phyloP scores from a whole-genome alignment of 2,888 invertebrate genomes.

The Dynastes grantii region DNA sequence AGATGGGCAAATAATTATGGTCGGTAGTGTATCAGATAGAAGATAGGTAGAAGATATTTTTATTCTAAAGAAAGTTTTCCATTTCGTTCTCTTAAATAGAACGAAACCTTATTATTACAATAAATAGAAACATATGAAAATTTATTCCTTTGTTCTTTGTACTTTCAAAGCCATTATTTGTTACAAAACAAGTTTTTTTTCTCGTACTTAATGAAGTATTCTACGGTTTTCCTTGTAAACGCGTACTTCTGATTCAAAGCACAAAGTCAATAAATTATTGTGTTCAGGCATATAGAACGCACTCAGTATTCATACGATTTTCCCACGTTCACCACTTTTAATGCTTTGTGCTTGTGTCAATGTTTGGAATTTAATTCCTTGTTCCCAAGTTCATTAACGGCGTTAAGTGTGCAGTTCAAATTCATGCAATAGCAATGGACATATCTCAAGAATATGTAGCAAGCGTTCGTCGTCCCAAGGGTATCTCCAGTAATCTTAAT shows the following conservation, averaged over 20 bases:
- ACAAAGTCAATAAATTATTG: slow-evolving; percentile 15
- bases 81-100: no score
- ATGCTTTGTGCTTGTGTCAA: neutral
- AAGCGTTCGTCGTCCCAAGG: neutral
- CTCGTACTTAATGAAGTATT: no score
- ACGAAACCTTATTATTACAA: no score
- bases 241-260: neutral
- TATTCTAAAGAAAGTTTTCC: no score
- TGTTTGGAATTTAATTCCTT: slow-evolving; percentile 7
- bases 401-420: neutral
- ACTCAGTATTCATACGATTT: slow-evolving; percentile 6
- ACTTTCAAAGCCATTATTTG: no score
- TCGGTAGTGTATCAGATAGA: no score
- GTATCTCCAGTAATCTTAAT: neutral
- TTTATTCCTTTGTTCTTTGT: no score
- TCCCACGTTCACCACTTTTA: slow-evolving; percentile 6
- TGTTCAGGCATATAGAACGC: neutral
- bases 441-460: no score
- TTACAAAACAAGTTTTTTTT: no score
- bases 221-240: no score
- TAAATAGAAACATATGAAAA: no score
- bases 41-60: neutral
- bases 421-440: neutral
- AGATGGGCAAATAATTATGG: no score
- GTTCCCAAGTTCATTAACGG: slow-evolving; percentile 7